These are phyloP conservation scores for Andricus grossulariae DNA, from an alignment of 1,140 invertebrate species.

Conservation along the genomic window DNA sequence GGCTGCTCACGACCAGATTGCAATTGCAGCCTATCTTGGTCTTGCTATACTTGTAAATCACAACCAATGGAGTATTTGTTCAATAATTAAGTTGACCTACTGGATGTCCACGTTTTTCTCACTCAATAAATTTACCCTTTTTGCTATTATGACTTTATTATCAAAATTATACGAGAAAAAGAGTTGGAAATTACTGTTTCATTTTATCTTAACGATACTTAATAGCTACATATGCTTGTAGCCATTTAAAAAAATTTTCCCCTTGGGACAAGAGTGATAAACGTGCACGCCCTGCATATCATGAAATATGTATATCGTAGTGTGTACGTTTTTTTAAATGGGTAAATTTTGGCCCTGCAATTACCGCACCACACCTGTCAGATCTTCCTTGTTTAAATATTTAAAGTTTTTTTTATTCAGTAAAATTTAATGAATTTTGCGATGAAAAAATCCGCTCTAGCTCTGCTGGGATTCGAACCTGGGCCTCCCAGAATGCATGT, in stretches of 20 bases:
- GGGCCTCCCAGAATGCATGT: too few species aligned
- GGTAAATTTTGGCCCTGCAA: constrained; percentile 5
- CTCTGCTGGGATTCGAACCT: too few species aligned
- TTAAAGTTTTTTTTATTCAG: neutral
- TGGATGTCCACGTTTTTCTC: constrained; percentile 36
- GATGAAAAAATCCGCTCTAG: too few species aligned
- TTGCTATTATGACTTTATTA: too few species aligned
- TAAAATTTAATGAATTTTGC: too few species aligned
- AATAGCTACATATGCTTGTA: neutral
- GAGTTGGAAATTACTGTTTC: too few species aligned
- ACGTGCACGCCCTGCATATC: constrained; percentile 26
- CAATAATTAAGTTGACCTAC: constrained; percentile 62
- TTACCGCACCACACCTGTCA: constrained; percentile 5
- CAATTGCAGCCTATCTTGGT: constrained; percentile 51
- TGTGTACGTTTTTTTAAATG: constrained; percentile 19
- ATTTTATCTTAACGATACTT: too few species aligned
- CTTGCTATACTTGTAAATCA: constrained; percentile 75
- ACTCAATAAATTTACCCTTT: constrained; percentile 22
- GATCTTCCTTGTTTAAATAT: constrained; percentile 2
- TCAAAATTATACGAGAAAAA: too few species aligned
- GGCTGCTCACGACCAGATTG: constrained; percentile 44
- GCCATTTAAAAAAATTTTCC: constrained; percentile 11
- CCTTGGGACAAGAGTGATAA: constrained; percentile 2
- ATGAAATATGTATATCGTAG: constrained; percentile 5
- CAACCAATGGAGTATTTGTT: constrained; percentile 75